Evolutionary conservation across 2,888 invertebrate species (phyloP).

Genomic region (Aphodius sticticus): DNA sequence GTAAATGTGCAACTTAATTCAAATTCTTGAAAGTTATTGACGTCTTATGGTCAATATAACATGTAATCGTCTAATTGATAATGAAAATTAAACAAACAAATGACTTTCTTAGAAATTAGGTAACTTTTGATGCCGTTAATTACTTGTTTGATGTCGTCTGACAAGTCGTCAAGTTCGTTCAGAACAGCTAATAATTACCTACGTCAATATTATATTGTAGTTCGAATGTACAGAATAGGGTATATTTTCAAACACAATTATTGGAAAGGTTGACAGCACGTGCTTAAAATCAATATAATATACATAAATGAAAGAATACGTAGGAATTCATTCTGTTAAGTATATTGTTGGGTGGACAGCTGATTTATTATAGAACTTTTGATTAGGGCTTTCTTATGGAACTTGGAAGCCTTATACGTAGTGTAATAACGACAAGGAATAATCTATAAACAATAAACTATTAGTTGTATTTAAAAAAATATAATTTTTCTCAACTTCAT

Average conservation of each 20-base stretch:
- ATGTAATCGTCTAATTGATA: too few species aligned
- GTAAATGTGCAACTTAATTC: not conserved
- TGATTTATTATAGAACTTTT: not conserved
- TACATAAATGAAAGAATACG: not conserved
- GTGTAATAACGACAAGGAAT: not conserved
- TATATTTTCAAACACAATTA: not conserved
- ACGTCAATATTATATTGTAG: not conserved
- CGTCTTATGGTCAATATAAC: too few species aligned
- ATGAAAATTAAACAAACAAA: not conserved
- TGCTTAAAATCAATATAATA: not conserved
- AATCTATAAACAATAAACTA: too few species aligned
- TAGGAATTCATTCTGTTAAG: not conserved
- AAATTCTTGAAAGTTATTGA: not conserved
- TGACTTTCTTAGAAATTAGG: not conserved
- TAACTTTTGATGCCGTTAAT: not conserved
- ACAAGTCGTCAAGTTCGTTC: not conserved
- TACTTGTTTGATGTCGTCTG: not conserved
- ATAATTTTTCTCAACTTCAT: too few species aligned
- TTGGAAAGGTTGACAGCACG: not conserved
- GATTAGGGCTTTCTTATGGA: too few species aligned
- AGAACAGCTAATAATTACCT: not conserved
- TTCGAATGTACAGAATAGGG: not conserved
- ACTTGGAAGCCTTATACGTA: not conserved
- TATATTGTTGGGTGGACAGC: not conserved
- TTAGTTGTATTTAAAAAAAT: too few species aligned